phyloP scores from a whole-genome alignment of 1,140 invertebrate genomes.

The Arion vulgaris region DNA sequence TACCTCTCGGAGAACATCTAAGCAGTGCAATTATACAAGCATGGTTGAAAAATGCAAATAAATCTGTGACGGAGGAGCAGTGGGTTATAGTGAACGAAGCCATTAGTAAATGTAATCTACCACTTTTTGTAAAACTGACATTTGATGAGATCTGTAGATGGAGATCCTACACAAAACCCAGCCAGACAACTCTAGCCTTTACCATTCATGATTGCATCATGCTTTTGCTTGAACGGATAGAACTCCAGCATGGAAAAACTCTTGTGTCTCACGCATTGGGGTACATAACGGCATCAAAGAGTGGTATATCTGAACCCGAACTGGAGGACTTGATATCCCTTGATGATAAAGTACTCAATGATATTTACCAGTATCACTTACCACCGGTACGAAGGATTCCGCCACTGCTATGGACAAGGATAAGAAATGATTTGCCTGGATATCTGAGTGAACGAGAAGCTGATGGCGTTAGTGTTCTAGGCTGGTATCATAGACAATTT shows the following conservation, averaged over 20 bases:
- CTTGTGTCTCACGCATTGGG: slow-evolving; percentile 70
- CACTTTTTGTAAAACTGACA: slow-evolving; percentile 97
- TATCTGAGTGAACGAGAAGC: slow-evolving; percentile 97
- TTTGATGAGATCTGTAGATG: slow-evolving; percentile 90
- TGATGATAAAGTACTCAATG: slow-evolving; percentile 89
- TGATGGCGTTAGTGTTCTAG: slow-evolving; percentile 96
- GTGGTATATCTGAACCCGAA: slow-evolving; percentile 70
- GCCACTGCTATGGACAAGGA: slow-evolving; percentile 93
- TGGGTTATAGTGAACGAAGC: slow-evolving; percentile 94
- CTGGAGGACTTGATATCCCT: slow-evolving; percentile 71
- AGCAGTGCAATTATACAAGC: slow-evolving; percentile 94
- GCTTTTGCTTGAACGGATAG: slow-evolving; percentile 78
- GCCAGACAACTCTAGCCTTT: slow-evolving; percentile 91
- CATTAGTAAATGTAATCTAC: slow-evolving; percentile 91
- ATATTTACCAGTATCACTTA: slow-evolving; percentile 97
- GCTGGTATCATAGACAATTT: slow-evolving; percentile 89
- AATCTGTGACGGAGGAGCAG: slow-evolving; percentile 86
- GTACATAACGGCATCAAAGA: slow-evolving; percentile 71
- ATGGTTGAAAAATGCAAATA: slow-evolving; percentile 93
- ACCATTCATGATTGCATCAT: slow-evolving; percentile 98
- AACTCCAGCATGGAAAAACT: slow-evolving; percentile 69
- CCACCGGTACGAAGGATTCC: slow-evolving; percentile 95
- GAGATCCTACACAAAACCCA: slow-evolving; percentile 95
- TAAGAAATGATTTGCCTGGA: slow-evolving; percentile 76
- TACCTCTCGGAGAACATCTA: slow-evolving; percentile 80